Base-by-base conservation (phyloP, 2,797 vertebrate genomes). In the Anguilla pacifica region DNA sequence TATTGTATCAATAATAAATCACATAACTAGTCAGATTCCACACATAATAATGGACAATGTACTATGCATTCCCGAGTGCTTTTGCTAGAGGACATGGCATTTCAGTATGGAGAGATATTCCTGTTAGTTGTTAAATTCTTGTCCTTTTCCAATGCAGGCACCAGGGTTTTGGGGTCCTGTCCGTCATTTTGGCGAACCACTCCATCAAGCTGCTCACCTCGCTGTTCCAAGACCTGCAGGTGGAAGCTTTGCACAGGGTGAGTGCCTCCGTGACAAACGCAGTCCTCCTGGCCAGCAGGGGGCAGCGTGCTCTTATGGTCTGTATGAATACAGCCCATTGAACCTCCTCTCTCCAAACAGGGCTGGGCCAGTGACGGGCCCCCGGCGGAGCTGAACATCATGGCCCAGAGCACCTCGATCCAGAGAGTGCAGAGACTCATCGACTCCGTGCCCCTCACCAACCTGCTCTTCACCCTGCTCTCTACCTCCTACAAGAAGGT, bases 401-500 rank as follows among this genome's bases (percentile, higher is more conserved):
- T 99, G 97, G 98, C 99, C 85, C 98, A 99, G 93, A 99, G 98
- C 93, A 99, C 98, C 0, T 99, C 99, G 57, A 99, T 98, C 92
- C 98, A 99, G 95, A 97, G 99, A 87, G 97, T 99, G 89, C 99
- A 99, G 89, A 94, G 98, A 83, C 96, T 99, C 87, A 99, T 98
- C 0, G 99, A 99, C 93, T 99, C 99, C 0, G 98, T 99, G 72
- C 99, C 99, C 0, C 96, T 99, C 91, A 99, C 97, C 2, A 99
- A 99, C 90, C 94, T 99, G 84, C 96, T 99, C 61, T 97, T 99
- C 92, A 98, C 97, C 0, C 94, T 99, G 89, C 96, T 99, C 2
- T 99, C 98, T 87, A 99, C 98, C 0, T 97, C 99, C 10, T 99
- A 99, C 94, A 98, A 98, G 94, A 99, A 99, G 97, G 99, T 99